Conservation (phyloP, 1,140 invertebrate species). For the Steinernema feltiae region DNA sequence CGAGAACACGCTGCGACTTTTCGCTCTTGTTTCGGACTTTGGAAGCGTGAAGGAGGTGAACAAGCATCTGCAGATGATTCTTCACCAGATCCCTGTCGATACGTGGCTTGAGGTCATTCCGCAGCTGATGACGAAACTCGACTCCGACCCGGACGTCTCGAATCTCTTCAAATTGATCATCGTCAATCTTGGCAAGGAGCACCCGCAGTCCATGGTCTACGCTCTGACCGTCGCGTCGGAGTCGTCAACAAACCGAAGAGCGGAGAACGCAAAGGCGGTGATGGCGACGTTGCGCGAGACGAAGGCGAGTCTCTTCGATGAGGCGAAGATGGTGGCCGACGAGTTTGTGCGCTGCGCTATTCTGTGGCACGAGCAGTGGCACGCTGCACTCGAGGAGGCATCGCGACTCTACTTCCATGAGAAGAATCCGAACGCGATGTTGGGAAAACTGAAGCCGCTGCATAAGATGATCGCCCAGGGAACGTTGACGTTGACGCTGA, state of each 20-base stretch:
- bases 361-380: slow-evolving; percentile 98
- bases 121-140: slow-evolving; percentile 93
- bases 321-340: slow-evolving; percentile 80
- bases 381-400: slow-evolving; percentile 94
- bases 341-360: slow-evolving; percentile 96
- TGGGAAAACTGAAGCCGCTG: slow-evolving; percentile 76
- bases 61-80: slow-evolving; percentile 82
- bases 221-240: slow-evolving; percentile 94
- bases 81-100: slow-evolving; percentile 86
- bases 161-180: slow-evolving; percentile 84
- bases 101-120: slow-evolving; percentile 99
- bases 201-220: slow-evolving; percentile 87
- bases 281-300: slow-evolving; percentile 90
- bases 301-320: slow-evolving; percentile 79
- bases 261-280: slow-evolving; percentile 86
- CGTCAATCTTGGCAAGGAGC: slow-evolving; percentile 78
- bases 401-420: slow-evolving; percentile 92
- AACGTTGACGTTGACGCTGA: slow-evolving; percentile 78
- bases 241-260: slow-evolving; percentile 74
- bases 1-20: slow-evolving; percentile 88
- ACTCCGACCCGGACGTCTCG: slow-evolving; percentile 80
- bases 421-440: slow-evolving; percentile 55
- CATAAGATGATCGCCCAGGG: slow-evolving; percentile 87
- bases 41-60: slow-evolving; percentile 86
- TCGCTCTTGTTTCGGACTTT: slow-evolving; percentile 91